phyloP scores from a whole-genome alignment of 2,888 invertebrate species.

The Hartigia nigra region DNA sequence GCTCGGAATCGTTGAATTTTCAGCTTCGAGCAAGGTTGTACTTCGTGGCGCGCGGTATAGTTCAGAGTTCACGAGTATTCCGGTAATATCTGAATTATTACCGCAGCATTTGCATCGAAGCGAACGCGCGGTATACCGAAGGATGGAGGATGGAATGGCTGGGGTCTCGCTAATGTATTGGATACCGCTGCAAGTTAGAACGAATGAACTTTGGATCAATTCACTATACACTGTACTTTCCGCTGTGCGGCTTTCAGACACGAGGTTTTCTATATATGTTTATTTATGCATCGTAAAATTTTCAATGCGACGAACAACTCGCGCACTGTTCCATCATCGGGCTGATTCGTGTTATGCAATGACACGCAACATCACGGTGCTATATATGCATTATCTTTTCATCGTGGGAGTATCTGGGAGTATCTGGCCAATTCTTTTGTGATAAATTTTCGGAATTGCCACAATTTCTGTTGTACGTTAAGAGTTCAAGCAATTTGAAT shows the following conservation, averaged over 20 bases:
- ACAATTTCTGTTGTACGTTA: not conserved
- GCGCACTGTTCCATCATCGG: not conserved
- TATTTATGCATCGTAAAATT: not conserved
- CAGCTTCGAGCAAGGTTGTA: not conserved
- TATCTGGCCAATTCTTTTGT: not conserved
- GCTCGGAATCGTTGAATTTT: not conserved
- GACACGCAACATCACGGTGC: not conserved
- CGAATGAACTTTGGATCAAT: conserved; percentile 1
- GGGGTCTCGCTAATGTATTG: conserved; percentile 34
- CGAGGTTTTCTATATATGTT: not conserved
- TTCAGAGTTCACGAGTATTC: conserved; percentile 22
- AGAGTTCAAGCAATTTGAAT: not conserved
- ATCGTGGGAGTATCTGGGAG: too few relatives aligned
- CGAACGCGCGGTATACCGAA: conserved; percentile 18
- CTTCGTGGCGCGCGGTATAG: not conserved
- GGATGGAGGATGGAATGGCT: not conserved
- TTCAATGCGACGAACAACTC: not conserved
- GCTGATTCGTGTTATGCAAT: not conserved
- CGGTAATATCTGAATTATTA: conserved; percentile 38
- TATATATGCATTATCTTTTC: not conserved
- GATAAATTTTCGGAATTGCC: not conserved
- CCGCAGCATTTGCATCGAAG: conserved; percentile 28
- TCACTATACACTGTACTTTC: conserved; percentile 5
- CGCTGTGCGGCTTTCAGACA: not conserved
- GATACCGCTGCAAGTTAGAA: conserved; percentile 1